phyloP scores from a whole-genome alignment of 2,888 invertebrate genomes.

The Stenolophus ochropezus region DNA sequence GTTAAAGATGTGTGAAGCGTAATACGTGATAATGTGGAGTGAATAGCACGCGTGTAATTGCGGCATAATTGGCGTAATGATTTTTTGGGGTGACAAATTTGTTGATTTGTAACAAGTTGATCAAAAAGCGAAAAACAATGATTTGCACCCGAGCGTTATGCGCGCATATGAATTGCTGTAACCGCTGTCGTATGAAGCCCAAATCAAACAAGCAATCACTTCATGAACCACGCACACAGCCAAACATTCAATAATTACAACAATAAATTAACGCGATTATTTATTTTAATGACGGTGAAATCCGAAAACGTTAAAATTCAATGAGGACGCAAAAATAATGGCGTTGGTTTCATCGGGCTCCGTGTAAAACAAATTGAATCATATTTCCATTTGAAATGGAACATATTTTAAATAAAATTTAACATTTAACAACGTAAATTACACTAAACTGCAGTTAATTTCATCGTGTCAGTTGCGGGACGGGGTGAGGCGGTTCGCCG shows the following conservation, averaged over 20 bases:
- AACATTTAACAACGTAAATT: constrained; percentile 60
- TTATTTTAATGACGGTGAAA: constrained; percentile 55
- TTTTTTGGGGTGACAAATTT: constrained; percentile 32
- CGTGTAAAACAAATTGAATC: constrained; percentile 60
- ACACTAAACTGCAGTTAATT: constrained; percentile 60
- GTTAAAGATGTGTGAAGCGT: too few relatives aligned
- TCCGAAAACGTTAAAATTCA: constrained; percentile 57
- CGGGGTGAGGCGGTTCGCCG: constrained; percentile 15
- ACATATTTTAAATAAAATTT: constrained; percentile 61
- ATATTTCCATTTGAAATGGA: constrained; percentile 60
- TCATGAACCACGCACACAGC: constrained; percentile 6
- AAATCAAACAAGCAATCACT: constrained; percentile 40
- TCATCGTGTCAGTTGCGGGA: constrained; percentile 49
- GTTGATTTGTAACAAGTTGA: constrained; percentile 24
- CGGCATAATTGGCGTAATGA: neutral
- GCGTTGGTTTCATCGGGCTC: constrained; percentile 39
- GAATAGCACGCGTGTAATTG: too few relatives aligned
- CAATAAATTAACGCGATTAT: constrained; percentile 57
- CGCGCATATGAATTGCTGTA: constrained; percentile 23
- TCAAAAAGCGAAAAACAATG: constrained; percentile 43
- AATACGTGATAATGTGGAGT: too few relatives aligned
- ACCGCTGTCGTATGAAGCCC: constrained; percentile 33
- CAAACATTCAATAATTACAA: constrained; percentile 55
- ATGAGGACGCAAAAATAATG: constrained; percentile 57
- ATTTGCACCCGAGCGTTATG: constrained; percentile 19